These are phyloP conservation scores for Netelia fuscicornis DNA, from an alignment of 2,888 invertebrate species.

Conservation along the genomic window DNA sequence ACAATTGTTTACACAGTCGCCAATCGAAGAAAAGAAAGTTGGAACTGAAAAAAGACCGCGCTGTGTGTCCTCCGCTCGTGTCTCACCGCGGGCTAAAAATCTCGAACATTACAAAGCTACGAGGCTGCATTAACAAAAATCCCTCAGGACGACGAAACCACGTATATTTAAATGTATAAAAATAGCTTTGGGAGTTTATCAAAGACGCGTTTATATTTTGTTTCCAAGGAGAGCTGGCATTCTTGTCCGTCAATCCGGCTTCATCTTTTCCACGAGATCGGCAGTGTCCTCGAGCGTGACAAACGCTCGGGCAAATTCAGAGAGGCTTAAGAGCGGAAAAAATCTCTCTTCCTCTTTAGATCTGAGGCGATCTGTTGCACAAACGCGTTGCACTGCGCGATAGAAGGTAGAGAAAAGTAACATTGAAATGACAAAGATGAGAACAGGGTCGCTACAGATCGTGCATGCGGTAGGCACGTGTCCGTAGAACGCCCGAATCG, in stretches of 20 bases:
- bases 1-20: constrained; percentile 42
- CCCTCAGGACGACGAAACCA: not conserved
- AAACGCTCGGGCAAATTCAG: constrained; percentile 75
- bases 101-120: constrained; percentile 22
- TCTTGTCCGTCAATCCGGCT: constrained; percentile 29
- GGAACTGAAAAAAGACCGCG: not conserved
- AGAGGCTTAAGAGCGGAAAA: constrained; percentile 70
- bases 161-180: not conserved
- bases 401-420: constrained; percentile 54
- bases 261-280: constrained; percentile 47
- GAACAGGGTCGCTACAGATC: constrained; percentile 48
- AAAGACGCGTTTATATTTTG: constrained; percentile 55
- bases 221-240: constrained; percentile 7
- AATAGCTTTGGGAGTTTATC: constrained; percentile 43
- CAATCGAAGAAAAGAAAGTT: not conserved
- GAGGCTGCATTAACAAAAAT: not conserved
- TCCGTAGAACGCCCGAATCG: constrained; percentile 76
- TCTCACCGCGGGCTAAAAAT: constrained; percentile 27
- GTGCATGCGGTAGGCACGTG: constrained; percentile 79
- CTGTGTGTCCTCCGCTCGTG: constrained; percentile 13
- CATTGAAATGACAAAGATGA: constrained; percentile 60
- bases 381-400: not conserved
- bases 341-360: constrained; percentile 40
- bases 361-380: constrained; percentile 62
- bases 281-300: constrained; percentile 72